A percentile compares a stretch with the other conserved stretches of the same genome.
Conservation (phyloP, 2,888 invertebrate species). For the Drosophila setosimentum region DNA sequence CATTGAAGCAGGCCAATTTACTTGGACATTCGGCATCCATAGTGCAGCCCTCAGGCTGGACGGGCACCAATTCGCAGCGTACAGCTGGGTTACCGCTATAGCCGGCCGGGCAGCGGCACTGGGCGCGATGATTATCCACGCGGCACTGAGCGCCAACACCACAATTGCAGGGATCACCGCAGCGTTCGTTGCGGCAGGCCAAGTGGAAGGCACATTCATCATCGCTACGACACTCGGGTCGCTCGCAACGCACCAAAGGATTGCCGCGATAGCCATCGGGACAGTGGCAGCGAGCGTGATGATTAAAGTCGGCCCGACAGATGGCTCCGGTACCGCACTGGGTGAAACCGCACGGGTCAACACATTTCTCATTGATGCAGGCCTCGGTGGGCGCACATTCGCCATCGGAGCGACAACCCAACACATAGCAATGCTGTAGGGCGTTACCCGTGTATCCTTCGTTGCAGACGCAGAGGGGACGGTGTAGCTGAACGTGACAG, state of each 20-base stretch:
- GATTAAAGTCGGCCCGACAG: conserved; percentile 91
- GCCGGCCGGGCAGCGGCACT: conserved; percentile 93
- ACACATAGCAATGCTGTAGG: conserved; percentile 90
- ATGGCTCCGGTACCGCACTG: conserved; percentile 93
- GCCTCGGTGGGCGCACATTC: conserved; percentile 93
- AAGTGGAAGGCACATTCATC: conserved; percentile 92
- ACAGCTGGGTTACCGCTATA: conserved; percentile 91
- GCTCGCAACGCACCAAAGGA: conserved; percentile 91
- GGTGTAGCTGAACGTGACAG: conserved; percentile 91
- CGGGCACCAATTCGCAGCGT: conserved; percentile 87
- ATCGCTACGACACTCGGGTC: conserved; percentile 91
- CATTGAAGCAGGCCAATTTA: conserved; percentile 92
- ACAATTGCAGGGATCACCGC: conserved; percentile 94
- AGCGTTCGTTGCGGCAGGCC: conserved; percentile 91
- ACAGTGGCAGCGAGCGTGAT: conserved; percentile 92
- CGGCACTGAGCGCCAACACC: conserved; percentile 91
- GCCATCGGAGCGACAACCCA: conserved; percentile 93
- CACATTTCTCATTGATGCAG: conserved; percentile 92
- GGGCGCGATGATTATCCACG: conserved; percentile 91
- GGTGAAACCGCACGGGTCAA: conserved; percentile 91
- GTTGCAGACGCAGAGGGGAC: conserved; percentile 92
- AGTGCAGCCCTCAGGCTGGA: conserved; percentile 89
- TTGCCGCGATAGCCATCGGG: conserved; percentile 91
- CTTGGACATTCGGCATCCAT: conserved; percentile 94
- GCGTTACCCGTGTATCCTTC: conserved; percentile 94